Evolutionary conservation across 2,113 vertebrate genomes (phyloP).

Genomic region (Pithys albifrons): DNA sequence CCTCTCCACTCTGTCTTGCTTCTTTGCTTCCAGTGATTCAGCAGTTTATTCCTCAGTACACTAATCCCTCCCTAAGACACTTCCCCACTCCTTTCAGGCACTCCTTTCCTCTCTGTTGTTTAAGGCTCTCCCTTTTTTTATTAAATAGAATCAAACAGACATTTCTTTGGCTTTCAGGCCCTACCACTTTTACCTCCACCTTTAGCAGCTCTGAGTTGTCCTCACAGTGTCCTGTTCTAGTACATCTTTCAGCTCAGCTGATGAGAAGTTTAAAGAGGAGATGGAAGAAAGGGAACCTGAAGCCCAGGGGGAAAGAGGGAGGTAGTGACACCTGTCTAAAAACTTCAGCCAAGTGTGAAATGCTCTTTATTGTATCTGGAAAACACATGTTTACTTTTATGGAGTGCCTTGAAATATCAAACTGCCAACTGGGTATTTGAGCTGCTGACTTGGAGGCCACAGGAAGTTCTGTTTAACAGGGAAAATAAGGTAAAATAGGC

Average conservation of each 20-base stretch:
- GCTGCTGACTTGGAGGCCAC: not conserved
- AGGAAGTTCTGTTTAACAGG: not conserved
- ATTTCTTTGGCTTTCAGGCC: not conserved
- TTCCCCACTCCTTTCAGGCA: not conserved
- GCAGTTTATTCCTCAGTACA: slow-evolving; percentile 21
- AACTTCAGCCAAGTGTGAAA: not conserved
- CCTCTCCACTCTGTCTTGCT: not conserved
- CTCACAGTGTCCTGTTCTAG: not conserved
- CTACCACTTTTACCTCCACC: not conserved
- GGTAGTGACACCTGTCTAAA: not conserved
- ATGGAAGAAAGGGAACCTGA: not conserved
- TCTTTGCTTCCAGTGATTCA: not conserved
- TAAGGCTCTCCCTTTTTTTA: not conserved
- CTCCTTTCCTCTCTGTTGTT: not conserved
- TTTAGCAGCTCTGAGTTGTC: not conserved
- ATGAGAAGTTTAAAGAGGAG: not conserved
- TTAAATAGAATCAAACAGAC: not conserved
- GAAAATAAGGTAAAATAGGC: not conserved
- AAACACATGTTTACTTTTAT: not conserved
- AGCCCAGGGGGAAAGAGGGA: not conserved
- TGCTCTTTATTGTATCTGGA: not conserved
- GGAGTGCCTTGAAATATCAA: not conserved
- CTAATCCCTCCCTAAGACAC: slow-evolving; percentile 3
- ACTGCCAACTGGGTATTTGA: not conserved
- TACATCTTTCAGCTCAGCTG: not conserved